Conservation (phyloP, 2,113 vertebrate genomes). For the Tautogolabrus adspersus region DNA sequence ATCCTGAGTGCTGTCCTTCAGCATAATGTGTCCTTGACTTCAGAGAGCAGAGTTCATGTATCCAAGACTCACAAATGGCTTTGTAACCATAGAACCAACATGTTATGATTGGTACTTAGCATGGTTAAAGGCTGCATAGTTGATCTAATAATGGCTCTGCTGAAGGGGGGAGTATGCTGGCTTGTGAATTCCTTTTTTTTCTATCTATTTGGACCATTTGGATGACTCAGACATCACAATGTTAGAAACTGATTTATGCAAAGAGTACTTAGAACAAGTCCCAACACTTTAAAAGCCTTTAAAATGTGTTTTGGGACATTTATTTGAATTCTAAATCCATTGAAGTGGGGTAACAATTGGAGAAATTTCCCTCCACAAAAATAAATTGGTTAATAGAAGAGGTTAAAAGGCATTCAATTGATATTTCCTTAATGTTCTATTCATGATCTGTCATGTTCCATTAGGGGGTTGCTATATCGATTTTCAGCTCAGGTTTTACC, state of each 20-base stretch:
- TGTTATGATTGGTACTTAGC: slow-evolving; percentile 56
- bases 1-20: slow-evolving; percentile 68
- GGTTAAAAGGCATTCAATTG: slow-evolving; percentile 42
- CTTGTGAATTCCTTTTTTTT: slow-evolving; percentile 3
- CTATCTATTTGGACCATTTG: background rate
- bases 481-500: slow-evolving; percentile 57
- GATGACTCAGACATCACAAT: background rate
- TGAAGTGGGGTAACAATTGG: background rate
- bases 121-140: slow-evolving; percentile 11
- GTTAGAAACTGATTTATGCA: background rate
- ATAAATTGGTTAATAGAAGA: slow-evolving; percentile 2
- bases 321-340: background rate
- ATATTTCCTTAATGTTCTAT: slow-evolving; percentile 54
- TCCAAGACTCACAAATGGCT: slow-evolving; percentile 56
- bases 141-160: slow-evolving; percentile 33
- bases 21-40: slow-evolving; percentile 49
- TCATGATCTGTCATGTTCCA: slow-evolving; percentile 54
- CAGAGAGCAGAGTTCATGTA: slow-evolving; percentile 32
- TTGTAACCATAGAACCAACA: slow-evolving; percentile 65
- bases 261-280: background rate
- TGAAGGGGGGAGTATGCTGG: background rate
- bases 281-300: background rate
- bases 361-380: background rate
- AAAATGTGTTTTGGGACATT: background rate
- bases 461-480: slow-evolving; percentile 61